These are phyloP conservation scores for Apaloderma vittatum DNA, from an alignment of 2,113 vertebrate species.

Conservation along the genomic window DNA sequence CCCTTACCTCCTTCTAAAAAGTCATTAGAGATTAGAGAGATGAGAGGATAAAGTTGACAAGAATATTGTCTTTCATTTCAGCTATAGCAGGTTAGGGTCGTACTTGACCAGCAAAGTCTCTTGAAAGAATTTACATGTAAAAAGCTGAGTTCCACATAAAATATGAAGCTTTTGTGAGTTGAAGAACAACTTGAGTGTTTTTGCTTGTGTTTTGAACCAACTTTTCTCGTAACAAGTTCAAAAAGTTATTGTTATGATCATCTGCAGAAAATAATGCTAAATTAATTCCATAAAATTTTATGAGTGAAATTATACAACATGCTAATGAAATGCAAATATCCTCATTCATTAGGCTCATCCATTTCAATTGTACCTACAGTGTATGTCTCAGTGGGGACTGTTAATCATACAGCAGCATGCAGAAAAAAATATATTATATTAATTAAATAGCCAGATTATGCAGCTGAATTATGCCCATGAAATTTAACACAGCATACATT, in stretches of 20 bases:
- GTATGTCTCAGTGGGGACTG: conserved; percentile 58
- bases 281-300: conserved; percentile 75
- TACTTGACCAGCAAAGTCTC: neutral
- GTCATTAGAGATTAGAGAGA: conserved; percentile 19
- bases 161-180: neutral
- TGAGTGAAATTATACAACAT: conserved; percentile 68
- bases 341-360: conserved; percentile 72
- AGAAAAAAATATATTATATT: conserved; percentile 71
- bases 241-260: conserved; percentile 52
- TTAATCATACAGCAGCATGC: conserved; percentile 67
- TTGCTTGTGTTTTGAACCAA: conserved; percentile 14
- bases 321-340: conserved; percentile 78
- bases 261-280: conserved; percentile 63
- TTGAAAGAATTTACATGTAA: neutral
- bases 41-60: neutral
- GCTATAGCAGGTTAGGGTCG: neutral
- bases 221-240: neutral
- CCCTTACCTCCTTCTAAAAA: neutral
- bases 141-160: neutral
- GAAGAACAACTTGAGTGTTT: neutral
- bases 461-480: conserved; percentile 56
- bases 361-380: conserved; percentile 72
- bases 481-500: conserved; percentile 52
- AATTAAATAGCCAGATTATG: conserved; percentile 72
- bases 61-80: neutral